phyloP scores from a whole-genome alignment of 2,797 vertebrate species.

The Gobio occitaniae region DNA sequence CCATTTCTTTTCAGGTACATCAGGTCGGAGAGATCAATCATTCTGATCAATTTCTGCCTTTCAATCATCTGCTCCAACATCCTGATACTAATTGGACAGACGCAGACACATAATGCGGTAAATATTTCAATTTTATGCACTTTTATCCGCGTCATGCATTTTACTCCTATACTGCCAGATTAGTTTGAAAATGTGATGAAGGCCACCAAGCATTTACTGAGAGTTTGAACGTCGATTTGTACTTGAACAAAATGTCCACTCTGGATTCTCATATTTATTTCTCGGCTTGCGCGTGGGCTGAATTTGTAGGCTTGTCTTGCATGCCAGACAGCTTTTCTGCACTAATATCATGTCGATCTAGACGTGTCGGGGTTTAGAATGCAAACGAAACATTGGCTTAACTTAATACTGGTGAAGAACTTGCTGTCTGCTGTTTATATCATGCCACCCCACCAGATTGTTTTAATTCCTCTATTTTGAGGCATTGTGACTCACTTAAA shows the following conservation, averaged over 20 bases:
- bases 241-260: conserved; percentile 25
- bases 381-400: background rate
- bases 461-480: conserved; percentile 39
- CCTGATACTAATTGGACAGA: conserved; percentile 97
- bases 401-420: background rate
- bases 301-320: conserved; percentile 7
- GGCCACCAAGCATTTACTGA: background rate
- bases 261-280: conserved; percentile 15
- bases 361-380: conserved; percentile 3
- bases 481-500: conserved; percentile 48
- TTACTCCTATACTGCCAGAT: background rate
- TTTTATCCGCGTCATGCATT: background rate
- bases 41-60: conserved; percentile 99
- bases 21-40: conserved; percentile 97
- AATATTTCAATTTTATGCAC: conserved; percentile 56
- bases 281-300: conserved; percentile 12
- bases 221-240: conserved; percentile 26
- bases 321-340: conserved; percentile 20
- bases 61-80: conserved; percentile 99
- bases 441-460: background rate
- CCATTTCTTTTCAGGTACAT: conserved; percentile 86
- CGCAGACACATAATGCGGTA: conserved; percentile 98
- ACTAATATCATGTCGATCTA: background rate
- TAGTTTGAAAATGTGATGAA: background rate
- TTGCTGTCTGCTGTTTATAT: conserved; percentile 6